These are phyloP conservation scores for Gnathonemus echidnorhynchus DNA, from an alignment of 2,113 vertebrate species.

Conservation along the genomic window DNA sequence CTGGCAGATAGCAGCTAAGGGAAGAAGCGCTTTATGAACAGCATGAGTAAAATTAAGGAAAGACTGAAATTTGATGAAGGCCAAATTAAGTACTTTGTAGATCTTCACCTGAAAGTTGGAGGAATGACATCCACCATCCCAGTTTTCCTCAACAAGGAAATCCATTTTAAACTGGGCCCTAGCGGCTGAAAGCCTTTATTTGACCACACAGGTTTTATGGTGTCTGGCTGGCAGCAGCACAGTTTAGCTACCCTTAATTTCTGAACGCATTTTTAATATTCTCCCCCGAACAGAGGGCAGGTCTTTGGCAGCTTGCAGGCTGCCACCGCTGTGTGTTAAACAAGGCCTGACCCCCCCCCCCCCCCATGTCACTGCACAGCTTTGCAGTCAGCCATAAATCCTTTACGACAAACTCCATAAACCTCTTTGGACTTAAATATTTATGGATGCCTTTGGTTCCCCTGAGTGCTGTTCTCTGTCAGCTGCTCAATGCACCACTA, in stretches of 20 bases:
- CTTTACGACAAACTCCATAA: slow-evolving; percentile 60
- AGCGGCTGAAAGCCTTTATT: background rate
- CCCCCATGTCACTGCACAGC: slow-evolving; percentile 45
- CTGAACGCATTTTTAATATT: slow-evolving; percentile 53
- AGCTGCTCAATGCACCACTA: slow-evolving; percentile 48
- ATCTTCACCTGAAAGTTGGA: background rate
- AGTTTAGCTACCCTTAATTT: slow-evolving; percentile 49
- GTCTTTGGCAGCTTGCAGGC: slow-evolving; percentile 31
- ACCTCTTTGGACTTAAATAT: slow-evolving; percentile 58
- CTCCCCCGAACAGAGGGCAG: slow-evolving; percentile 26
- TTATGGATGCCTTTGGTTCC: slow-evolving; percentile 60
- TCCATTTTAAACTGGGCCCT: background rate
- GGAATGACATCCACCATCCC: background rate
- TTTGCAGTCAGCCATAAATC: slow-evolving; percentile 59
- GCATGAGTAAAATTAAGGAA: background rate
- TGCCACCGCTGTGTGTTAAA: slow-evolving; percentile 23
- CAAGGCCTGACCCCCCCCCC: slow-evolving; percentile 20
- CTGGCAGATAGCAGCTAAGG: background rate
- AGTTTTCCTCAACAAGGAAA: background rate
- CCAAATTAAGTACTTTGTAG: background rate
- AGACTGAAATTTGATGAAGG: background rate
- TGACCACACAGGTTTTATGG: slow-evolving; percentile 23
- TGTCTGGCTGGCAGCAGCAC: slow-evolving; percentile 43
- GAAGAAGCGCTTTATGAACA: background rate
- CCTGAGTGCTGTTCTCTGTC: slow-evolving; percentile 56